Percentiles rank a stretch among this genome's conserved stretches.
These are phyloP conservation scores for Lutjanus argentimaculatus DNA, from an alignment of 2,797 vertebrate species.

Conservation along the genomic window DNA sequence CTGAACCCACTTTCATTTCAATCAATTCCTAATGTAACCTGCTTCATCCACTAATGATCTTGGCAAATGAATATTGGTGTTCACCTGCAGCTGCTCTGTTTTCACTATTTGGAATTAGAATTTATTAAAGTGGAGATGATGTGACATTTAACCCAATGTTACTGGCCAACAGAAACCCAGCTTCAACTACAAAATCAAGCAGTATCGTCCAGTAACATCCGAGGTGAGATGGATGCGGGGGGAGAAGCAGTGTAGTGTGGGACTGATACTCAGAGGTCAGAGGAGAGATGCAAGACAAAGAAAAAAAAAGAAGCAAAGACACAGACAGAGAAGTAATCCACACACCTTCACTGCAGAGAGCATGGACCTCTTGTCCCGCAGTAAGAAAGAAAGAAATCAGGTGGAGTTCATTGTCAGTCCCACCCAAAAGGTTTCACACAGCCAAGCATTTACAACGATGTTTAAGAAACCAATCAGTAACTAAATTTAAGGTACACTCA, in stretches of 20 bases:
- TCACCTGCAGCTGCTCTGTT: slow-evolving; percentile 21
- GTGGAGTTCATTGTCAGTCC: slow-evolving; percentile 73
- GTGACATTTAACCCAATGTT: slow-evolving; percentile 4
- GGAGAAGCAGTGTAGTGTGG: slow-evolving; percentile 12
- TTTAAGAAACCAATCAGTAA: background rate
- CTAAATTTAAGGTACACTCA: background rate
- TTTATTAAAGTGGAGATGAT: slow-evolving; percentile 34
- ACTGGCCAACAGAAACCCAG: background rate
- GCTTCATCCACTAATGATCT: slow-evolving; percentile 40
- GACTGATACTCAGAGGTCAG: background rate
- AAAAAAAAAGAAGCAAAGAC: slow-evolving; percentile 26
- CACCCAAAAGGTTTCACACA: slow-evolving; percentile 9
- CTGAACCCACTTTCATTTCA: slow-evolving; percentile 23
- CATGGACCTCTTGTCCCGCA: slow-evolving; percentile 86
- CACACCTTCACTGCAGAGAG: slow-evolving; percentile 86
- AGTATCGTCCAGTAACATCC: background rate
- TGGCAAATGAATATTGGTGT: slow-evolving; percentile 44
- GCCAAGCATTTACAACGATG: background rate
- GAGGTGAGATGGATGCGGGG: background rate
- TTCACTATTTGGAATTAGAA: slow-evolving; percentile 25
- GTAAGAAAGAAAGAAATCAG: slow-evolving; percentile 77
- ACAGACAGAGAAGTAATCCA: slow-evolving; percentile 69
- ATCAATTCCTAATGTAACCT: slow-evolving; percentile 33
- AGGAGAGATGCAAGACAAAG: slow-evolving; percentile 27
- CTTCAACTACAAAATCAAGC: background rate